These are phyloP conservation scores for Alca torda DNA, from an alignment of 2,797 vertebrate species.

Conservation along the genomic window DNA sequence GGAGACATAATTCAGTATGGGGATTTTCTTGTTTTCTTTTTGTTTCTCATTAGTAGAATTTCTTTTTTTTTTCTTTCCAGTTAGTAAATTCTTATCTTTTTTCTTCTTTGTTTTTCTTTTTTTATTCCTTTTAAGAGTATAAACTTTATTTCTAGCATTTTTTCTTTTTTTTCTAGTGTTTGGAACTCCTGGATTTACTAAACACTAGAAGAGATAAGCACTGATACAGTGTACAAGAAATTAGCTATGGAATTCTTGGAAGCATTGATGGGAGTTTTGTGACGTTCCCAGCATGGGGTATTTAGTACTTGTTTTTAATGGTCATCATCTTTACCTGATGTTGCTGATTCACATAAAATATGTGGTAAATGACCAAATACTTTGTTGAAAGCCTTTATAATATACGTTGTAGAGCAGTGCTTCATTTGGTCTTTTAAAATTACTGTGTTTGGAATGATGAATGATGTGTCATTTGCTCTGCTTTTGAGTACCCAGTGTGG, in stretches of 20 bases:
- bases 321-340: neutral
- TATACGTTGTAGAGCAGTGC: neutral
- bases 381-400: neutral
- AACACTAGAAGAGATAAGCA: neutral
- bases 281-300: neutral
- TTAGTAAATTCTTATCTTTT: neutral
- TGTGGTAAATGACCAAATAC: neutral
- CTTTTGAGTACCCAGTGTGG: neutral
- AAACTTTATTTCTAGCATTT: neutral
- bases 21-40: neutral
- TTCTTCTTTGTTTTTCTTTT: no score
- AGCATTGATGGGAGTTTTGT: neutral
- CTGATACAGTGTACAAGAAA: neutral
- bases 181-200: neutral
- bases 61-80: neutral
- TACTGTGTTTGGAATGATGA: neutral
- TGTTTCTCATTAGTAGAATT: neutral
- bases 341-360: neutral
- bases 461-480: neutral
- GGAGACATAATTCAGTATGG: neutral
- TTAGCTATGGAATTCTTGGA: neutral
- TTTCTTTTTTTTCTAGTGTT: neutral
- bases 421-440: neutral
- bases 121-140: neutral
- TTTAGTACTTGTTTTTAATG: neutral